phyloP scores from a whole-genome alignment of 1,140 invertebrate species.

The Drosophila elegans region DNA sequence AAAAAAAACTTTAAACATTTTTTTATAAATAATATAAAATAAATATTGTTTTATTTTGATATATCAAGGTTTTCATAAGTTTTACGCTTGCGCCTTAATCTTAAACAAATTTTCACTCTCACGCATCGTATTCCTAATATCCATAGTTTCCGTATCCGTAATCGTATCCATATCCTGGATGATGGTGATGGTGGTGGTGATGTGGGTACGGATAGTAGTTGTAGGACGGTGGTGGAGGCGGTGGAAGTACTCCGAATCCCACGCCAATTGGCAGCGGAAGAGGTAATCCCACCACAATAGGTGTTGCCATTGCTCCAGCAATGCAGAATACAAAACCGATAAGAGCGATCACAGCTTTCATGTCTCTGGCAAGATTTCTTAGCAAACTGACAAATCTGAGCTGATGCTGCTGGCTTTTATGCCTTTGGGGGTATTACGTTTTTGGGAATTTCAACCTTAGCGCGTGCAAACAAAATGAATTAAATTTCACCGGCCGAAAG shows the following conservation, averaged over 20 bases:
- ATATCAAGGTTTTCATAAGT: background rate
- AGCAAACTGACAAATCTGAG: slow-evolving; percentile 11
- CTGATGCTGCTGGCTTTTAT: slow-evolving; percentile 16
- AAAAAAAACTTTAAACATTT: too few species aligned
- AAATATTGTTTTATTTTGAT: slow-evolving; percentile 11
- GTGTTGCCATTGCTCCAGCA: slow-evolving; percentile 12
- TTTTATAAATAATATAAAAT: background rate
- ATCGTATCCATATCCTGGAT: slow-evolving; percentile 28
- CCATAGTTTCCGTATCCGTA: slow-evolving; percentile 9
- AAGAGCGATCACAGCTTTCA: slow-evolving; percentile 28
- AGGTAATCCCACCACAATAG: slow-evolving; percentile 18
- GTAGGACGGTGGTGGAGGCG: slow-evolving; percentile 11
- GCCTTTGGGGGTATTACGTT: background rate
- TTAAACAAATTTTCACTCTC: background rate
- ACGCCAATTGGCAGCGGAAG: slow-evolving; percentile 22
- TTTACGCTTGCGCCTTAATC: background rate
- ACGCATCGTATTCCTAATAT: background rate
- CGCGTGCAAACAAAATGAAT: slow-evolving; percentile 32
- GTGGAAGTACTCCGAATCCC: slow-evolving; percentile 21
- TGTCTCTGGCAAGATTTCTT: slow-evolving; percentile 23
- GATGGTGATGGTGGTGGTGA: slow-evolving; percentile 29
- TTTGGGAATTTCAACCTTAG: slow-evolving; percentile 25
- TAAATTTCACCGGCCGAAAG: slow-evolving; percentile 8
- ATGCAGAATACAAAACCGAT: slow-evolving; percentile 18
- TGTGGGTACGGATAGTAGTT: slow-evolving; percentile 15